Evolutionary conservation across 2,797 vertebrate genomes (phyloP).

Genomic region (Malurus splendens): DNA sequence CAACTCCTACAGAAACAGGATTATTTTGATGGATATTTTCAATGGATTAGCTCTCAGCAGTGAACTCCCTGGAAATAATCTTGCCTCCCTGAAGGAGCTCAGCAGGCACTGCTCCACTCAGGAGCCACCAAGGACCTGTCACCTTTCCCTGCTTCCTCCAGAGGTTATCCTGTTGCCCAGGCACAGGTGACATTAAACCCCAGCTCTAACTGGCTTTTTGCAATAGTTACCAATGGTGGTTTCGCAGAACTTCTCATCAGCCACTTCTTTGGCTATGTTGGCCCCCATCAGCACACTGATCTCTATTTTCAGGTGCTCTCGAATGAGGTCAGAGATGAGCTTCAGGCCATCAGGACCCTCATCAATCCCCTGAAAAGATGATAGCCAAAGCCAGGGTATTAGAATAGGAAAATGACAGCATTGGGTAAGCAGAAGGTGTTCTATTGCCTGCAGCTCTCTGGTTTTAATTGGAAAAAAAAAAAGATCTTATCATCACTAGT

Average conservation of each 20-base stretch:
- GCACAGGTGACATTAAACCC: neutral
- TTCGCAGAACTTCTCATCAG: slow-evolving; percentile 89
- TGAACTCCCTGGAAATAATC: neutral
- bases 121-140: neutral
- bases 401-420: neutral
- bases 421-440: neutral
- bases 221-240: slow-evolving; percentile 82
- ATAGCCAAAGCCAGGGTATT: neutral
- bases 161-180: neutral
- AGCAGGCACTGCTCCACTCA: accelerated
- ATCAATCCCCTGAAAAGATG: slow-evolving; percentile 76
- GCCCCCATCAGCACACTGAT: slow-evolving; percentile 90
- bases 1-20: neutral
- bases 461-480: neutral
- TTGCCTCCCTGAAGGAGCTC: neutral
- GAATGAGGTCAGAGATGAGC: slow-evolving; percentile 86
- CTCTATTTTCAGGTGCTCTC: slow-evolving; percentile 83
- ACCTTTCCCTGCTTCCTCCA: neutral
- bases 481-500: neutral
- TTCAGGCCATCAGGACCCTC: slow-evolving; percentile 80
- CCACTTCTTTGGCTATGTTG: slow-evolving; percentile 89
- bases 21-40: neutral
- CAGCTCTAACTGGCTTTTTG: neutral
- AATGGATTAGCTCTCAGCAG: neutral
- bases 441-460: neutral